These are phyloP conservation scores for Tetranychus truncatus DNA, from an alignment of 2,888 invertebrate genomes.

Conservation along the genomic window DNA sequence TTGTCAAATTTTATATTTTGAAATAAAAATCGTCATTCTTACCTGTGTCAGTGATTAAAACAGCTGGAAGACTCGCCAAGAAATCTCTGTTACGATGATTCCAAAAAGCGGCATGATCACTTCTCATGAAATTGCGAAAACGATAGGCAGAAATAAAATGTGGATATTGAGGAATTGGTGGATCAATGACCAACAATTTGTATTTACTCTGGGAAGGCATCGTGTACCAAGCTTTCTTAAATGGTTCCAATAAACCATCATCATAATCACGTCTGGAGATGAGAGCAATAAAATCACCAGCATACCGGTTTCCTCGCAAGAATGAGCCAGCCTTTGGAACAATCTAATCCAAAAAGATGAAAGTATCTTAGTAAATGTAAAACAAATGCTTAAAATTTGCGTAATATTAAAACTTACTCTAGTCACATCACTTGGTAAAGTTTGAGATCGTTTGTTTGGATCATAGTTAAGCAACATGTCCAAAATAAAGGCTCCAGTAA, in stretches of 20 bases:
- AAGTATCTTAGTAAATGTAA: neutral
- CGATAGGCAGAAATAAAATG: slow-evolving; percentile 16
- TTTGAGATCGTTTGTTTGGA: slow-evolving; percentile 20
- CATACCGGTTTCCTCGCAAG: slow-evolving; percentile 17
- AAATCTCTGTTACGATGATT: slow-evolving; percentile 30
- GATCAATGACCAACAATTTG: slow-evolving; percentile 17
- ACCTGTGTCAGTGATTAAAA: slow-evolving; percentile 35
- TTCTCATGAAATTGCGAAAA: slow-evolving; percentile 30
- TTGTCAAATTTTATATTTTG: neutral
- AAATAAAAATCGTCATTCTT: neutral
- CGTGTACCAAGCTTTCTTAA: slow-evolving; percentile 1
- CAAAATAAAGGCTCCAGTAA: slow-evolving; percentile 29
- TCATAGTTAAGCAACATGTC: slow-evolving; percentile 33
- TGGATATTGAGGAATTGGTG: slow-evolving; percentile 17
- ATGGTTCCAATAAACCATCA: slow-evolving; percentile 14
- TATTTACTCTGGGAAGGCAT: neutral
- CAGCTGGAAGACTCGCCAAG: slow-evolving; percentile 29
- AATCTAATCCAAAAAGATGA: neutral
- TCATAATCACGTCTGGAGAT: slow-evolving; percentile 31
- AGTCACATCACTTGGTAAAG: slow-evolving; percentile 9
- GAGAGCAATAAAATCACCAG: slow-evolving; percentile 32
- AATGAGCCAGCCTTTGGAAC: slow-evolving; percentile 15
- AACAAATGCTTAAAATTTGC: neutral
- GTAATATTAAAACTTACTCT: neutral
- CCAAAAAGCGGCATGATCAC: slow-evolving; percentile 33